Evolutionary conservation across 2,113 vertebrate genomes (phyloP).

Genomic region (Amblyornis subalaris): DNA sequence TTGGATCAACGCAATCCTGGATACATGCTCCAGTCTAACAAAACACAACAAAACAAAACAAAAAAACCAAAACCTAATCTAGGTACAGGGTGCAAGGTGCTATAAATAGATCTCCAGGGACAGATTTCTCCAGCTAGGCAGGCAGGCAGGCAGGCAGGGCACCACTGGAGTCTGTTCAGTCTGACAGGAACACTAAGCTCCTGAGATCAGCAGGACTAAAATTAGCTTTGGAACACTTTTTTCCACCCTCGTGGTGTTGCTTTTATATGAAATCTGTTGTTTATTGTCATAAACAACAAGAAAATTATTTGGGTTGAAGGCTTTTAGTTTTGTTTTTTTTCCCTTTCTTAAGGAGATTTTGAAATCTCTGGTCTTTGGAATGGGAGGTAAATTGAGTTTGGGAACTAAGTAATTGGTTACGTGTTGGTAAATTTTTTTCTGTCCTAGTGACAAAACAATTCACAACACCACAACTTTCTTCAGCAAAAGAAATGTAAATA

Average conservation of each 20-base stretch:
- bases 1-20: neutral
- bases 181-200: neutral
- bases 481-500: neutral
- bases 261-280: constrained; percentile 2
- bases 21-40: neutral
- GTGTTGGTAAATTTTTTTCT: neutral
- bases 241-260: neutral
- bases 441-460: neutral
- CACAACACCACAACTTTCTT: neutral
- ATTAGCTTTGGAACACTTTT: neutral
- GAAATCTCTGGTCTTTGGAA: neutral
- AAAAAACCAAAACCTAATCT: neutral
- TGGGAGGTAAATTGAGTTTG: neutral
- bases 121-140: neutral
- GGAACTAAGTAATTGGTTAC: neutral
- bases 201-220: constrained; percentile 25
- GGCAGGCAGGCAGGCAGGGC: neutral
- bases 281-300: neutral
- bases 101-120: neutral
- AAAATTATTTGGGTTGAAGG: neutral
- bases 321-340: neutral
- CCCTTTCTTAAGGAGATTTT: neutral
- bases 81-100: neutral
- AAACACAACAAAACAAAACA: neutral
- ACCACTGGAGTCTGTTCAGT: neutral